Base-by-base conservation (phyloP, 2,888 invertebrate genomes). In the Halictus ligatus region DNA sequence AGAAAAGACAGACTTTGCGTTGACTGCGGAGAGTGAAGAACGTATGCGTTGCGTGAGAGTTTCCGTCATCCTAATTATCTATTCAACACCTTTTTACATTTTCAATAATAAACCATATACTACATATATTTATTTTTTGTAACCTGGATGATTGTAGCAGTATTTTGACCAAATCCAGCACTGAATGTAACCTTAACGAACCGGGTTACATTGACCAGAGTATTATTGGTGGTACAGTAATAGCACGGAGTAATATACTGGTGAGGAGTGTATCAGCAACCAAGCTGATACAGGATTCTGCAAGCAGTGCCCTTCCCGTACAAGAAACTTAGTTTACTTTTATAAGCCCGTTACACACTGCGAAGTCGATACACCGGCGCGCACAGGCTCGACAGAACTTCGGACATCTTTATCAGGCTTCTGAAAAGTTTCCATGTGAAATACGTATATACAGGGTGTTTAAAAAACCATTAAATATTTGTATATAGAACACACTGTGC, bases 311-410 rank as follows among this genome's bases (percentile, higher is more conserved):
- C 69, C 73, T 73, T 64, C 71, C 8, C 43, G 48, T 25, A 21
- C 25, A 58, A 48, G 35, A 75, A 85, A 77, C 80, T 80, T 85
- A 72, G 77, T 85, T 85, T 80, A 85, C 80, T 80, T 85, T 85
- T 85, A 85, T 85, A 85, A 85, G 74, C 74, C 60, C 40, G 80
- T 58, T 71, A 85, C 72, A 80, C 71, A 77, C 80, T 21, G 50
- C 50, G 69, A 67, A 77, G 50, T 54, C 25, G 85, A 80, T 85
- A 71, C 60, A 72, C 64, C 46, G 18, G 10, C 64, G 46, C 15
- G 48, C 75, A 77, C 60, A n/a, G 40, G 18, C 58, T 60, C 60
- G 50, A 60, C 76, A 21, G 35, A 85, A 85, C 85, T 85, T 85
- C 54, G 25, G 50, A 74, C 74, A 80, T 85, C 86, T 85, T 85